Evolutionary conservation across 1,140 invertebrate genomes (phyloP).

Genomic region (Protaetia brevitarsis): DNA sequence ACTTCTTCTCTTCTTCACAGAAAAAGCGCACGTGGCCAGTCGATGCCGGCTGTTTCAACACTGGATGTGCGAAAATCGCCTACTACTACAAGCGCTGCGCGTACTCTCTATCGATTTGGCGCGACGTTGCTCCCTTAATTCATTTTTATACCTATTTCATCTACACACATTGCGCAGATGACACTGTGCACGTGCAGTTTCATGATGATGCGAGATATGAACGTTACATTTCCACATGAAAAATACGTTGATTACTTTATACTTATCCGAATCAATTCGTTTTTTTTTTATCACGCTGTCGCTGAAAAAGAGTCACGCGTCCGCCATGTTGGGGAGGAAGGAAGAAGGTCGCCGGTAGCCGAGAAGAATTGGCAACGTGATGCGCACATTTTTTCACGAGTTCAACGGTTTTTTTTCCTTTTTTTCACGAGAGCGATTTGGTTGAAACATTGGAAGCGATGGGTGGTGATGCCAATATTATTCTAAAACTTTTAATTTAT

Average conservation of each 20-base stretch:
- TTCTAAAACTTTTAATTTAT: too few species aligned
- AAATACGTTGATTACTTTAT: neutral
- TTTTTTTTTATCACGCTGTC: neutral
- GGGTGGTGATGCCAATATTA: too few species aligned
- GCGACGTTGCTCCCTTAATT: neutral
- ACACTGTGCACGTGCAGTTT: neutral
- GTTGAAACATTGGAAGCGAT: too few species aligned
- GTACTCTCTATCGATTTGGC: slow-evolving; percentile 15
- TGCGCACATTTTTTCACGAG: too few species aligned
- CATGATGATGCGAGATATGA: neutral
- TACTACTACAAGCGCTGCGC: too few species aligned
- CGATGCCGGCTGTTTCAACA: too few species aligned
- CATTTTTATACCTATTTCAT: neutral
- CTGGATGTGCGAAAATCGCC: too few species aligned
- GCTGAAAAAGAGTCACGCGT: neutral
- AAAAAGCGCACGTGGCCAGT: too few species aligned
- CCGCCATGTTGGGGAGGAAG: neutral
- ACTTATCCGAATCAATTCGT: neutral
- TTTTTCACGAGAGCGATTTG: too few species aligned
- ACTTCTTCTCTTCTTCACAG: too few species aligned
- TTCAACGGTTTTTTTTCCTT: too few species aligned
- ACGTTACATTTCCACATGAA: neutral
- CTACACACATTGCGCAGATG: neutral
- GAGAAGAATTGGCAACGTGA: neutral
- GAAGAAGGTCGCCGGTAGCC: neutral